Evolutionary conservation across 2,888 invertebrate species (phyloP), one percentile per base, ranked within the genome.

Genomic region (Aporophyla nigra): DNA sequence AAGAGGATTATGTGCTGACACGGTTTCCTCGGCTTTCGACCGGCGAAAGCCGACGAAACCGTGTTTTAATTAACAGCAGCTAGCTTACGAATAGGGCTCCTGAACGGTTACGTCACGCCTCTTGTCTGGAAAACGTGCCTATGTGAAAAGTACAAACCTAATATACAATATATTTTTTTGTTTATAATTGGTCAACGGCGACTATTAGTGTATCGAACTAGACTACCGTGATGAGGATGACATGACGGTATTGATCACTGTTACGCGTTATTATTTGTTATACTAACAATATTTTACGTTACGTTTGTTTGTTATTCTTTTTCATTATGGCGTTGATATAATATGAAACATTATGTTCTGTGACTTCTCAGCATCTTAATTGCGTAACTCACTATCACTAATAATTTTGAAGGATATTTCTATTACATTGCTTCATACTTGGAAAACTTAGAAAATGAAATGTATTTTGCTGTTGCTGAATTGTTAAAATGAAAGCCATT

Each of bases 61-160:
- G 59, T 53, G 69, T 70, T 83, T 71, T 80, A 83, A 82, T 79
- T 83, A 82, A 83, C 83, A 67, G n/a, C 53, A 56, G 33, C 78
- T 58, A 56, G n/a, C 53, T 69, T 54, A 56, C 54, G 40, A 58
- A 66, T 65, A 61, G 59, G 65, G 56, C 43, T 74, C 61, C 51
- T 65, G 46, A 83, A 68, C 69, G 21, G 58, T 82, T 78, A 83
- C 79, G 75, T 82, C 83, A 82, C 53, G 61, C 69, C 74, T 53
- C 81, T 68, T 83, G 79, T 19, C 10, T 0, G 27, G 58, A n/a
- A 53, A 68, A 79, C 73, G 78, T 81, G 72, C 27, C 65, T 65
- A 33, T 62, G 43, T 61, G 58, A 33, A 58, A 68, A 63, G 33
- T 68, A 58, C 6, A 16, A 16, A n/a, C n/a, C n/a, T n/a, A 21